A percentile compares a stretch with the other conserved stretches of the same genome.
Evolutionary conservation across 2,113 vertebrate species (phyloP).

Genomic region (Apus apus): DNA sequence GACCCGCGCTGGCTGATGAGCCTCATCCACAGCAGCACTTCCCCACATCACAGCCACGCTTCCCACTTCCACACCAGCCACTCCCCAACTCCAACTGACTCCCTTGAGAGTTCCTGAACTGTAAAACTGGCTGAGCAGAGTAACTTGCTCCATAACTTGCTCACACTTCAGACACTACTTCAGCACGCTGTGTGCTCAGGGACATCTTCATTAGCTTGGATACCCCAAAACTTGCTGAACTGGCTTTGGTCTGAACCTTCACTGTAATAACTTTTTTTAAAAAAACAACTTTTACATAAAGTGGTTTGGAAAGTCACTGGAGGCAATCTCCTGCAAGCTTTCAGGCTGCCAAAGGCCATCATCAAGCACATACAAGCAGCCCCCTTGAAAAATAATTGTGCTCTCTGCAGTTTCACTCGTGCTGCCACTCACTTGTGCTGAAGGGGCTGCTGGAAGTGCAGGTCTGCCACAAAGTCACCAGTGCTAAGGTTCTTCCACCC

Average conservation of each 20-base stretch:
- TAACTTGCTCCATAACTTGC: fast-evolving
- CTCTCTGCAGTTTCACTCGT: background rate
- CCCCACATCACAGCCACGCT: fast-evolving
- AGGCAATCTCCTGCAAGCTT: background rate
- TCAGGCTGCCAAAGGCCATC: background rate
- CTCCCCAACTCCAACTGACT: background rate
- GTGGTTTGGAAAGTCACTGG: background rate
- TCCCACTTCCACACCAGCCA: background rate
- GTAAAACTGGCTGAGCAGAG: background rate
- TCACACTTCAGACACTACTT: background rate
- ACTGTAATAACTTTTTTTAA: background rate
- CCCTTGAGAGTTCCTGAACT: background rate
- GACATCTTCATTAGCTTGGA: background rate
- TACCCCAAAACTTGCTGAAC: background rate
- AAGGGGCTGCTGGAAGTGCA: background rate
- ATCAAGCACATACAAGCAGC: background rate
- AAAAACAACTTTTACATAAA: background rate
- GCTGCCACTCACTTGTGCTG: background rate
- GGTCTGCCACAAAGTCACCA: background rate
- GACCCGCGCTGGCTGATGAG: fast-evolving
- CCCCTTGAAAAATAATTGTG: background rate
- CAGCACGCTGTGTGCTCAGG: fast-evolving
- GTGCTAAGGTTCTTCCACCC: background rate
- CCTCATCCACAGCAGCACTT: background rate
- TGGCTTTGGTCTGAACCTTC: background rate